Percentiles rank a stretch among this genome's conserved stretches.
phyloP scores from a whole-genome alignment of 2,797 vertebrate genomes.

The Alosa sapidissima region DNA sequence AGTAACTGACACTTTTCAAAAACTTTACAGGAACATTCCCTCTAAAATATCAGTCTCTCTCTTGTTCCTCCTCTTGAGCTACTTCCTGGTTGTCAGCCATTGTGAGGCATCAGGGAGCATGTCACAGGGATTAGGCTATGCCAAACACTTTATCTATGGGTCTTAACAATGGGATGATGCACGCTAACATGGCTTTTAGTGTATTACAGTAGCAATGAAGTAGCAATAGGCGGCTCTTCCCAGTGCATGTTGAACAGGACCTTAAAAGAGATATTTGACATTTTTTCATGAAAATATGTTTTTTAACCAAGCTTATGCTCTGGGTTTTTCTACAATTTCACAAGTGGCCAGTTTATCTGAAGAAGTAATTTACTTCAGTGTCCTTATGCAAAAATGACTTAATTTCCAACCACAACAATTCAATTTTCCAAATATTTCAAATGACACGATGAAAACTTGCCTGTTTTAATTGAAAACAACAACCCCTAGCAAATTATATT shows the following conservation, averaged over 20 bases:
- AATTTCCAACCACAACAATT: background rate
- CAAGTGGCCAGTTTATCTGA: background rate
- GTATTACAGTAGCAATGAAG: background rate
- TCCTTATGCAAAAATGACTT: background rate
- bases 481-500: background rate
- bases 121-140: background rate
- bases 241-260: background rate
- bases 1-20: background rate
- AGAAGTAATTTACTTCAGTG: background rate
- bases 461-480: background rate
- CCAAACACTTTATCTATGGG: background rate
- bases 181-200: too few relatives aligned
- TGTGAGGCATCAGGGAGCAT: background rate
- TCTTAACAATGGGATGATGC: too few relatives aligned
- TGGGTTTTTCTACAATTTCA: background rate
- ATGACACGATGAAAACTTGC: background rate
- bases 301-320: background rate
- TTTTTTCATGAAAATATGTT: background rate
- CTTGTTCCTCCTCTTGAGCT: background rate
- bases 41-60: background rate
- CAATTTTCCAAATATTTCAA: background rate
- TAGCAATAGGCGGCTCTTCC: background rate
- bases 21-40: background rate
- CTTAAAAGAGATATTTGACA: background rate
- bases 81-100: background rate